phyloP scores from a whole-genome alignment of 2,113 vertebrate genomes.

The Phrynosoma platyrhinos region DNA sequence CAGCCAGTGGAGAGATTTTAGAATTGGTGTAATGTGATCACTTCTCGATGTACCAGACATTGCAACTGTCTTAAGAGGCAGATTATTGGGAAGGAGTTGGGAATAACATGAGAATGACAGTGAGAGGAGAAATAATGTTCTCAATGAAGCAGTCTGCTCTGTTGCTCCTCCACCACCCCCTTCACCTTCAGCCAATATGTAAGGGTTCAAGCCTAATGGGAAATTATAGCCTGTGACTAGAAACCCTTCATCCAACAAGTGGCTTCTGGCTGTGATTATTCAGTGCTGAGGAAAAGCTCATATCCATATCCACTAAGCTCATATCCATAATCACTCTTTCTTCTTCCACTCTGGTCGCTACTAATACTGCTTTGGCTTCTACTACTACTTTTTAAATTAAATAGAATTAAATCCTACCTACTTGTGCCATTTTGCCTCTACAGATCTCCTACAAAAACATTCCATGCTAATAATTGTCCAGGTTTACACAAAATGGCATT shows the following conservation, averaged over 20 bases:
- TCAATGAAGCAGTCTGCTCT: not conserved
- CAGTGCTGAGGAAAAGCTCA: not conserved
- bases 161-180: not conserved
- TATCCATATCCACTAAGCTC: not conserved
- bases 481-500: not conserved
- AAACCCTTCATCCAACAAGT: not conserved
- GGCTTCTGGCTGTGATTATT: not conserved
- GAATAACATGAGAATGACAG: not conserved
- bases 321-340: not conserved
- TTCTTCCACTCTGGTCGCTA: not conserved
- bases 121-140: not conserved
- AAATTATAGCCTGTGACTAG: not conserved
- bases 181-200: not conserved
- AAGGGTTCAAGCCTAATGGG: not conserved
- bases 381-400: not conserved
- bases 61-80: not conserved
- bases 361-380: not conserved
- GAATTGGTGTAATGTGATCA: no score
- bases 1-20: no score
- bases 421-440: not conserved
- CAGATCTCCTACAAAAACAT: not conserved
- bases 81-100: not conserved
- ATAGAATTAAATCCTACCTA: not conserved
- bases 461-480: not conserved
- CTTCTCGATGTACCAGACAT: no score